These are phyloP conservation scores for Thalassophryne amazonica DNA, from an alignment of 2,797 vertebrate species.

Conservation along the genomic window DNA sequence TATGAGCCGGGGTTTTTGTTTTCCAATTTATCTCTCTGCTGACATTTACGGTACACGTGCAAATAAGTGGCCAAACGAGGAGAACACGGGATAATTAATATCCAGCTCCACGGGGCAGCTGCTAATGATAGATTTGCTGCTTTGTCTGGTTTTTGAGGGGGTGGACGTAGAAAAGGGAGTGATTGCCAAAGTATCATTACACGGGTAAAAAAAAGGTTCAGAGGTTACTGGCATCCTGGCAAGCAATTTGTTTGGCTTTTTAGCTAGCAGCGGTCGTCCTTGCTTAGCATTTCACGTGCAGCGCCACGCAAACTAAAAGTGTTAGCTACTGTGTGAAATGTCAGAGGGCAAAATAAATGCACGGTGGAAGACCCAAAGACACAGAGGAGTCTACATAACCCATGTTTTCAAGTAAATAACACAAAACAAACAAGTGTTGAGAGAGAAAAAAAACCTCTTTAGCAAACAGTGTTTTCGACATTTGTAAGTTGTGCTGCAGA, in stretches of 20 bases:
- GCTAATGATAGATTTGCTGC: conserved; percentile 68
- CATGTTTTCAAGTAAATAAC: too few species aligned
- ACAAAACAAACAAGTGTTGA: too few species aligned
- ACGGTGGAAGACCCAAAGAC: too few species aligned
- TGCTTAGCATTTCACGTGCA: too few species aligned
- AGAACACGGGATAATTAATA: conserved; percentile 73
- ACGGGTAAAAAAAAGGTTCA: conserved; percentile 27
- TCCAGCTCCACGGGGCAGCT: conserved; percentile 59
- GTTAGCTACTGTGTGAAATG: too few species aligned
- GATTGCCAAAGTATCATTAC: conserved; percentile 22
- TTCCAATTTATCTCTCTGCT: conserved; percentile 71
- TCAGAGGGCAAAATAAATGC: too few species aligned
- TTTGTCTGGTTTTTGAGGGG: conserved; percentile 58
- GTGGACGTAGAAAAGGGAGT: conserved; percentile 18
- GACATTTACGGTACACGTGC: conserved; percentile 78
- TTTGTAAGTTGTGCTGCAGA: too few species aligned
- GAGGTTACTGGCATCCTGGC: conserved; percentile 10
- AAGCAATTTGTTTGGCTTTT: not conserved
- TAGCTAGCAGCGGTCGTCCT: too few species aligned
- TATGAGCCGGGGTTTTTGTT: conserved; percentile 66
- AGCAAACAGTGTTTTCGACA: too few species aligned
- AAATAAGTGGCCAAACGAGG: conserved; percentile 74
- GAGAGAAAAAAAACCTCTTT: too few species aligned
- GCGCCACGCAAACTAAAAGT: too few species aligned
- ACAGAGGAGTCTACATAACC: too few species aligned